These are phyloP conservation scores for Gordius sp. DNA, from an alignment of 2,888 invertebrate genomes.

Conservation along the genomic window DNA sequence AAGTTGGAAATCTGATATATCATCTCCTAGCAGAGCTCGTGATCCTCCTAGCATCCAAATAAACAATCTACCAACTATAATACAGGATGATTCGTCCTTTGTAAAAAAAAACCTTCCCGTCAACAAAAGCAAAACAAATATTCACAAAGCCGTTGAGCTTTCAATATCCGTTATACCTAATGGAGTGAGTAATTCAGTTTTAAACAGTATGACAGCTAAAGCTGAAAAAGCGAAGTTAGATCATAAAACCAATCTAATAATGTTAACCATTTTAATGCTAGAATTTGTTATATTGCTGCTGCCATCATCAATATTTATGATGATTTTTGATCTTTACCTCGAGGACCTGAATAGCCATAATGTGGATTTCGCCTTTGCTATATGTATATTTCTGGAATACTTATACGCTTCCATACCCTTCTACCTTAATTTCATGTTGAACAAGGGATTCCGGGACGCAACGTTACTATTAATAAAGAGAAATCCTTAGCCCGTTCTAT, in stretches of 20 bases:
- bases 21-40: no score
- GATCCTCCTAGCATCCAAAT: no score
- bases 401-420: background rate
- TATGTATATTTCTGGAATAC: background rate
- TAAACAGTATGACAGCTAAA: background rate
- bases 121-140: no score
- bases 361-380: background rate
- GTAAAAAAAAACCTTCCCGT: no score
- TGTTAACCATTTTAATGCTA: background rate
- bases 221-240: background rate
- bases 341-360: background rate
- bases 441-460: no score
- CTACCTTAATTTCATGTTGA: background rate
- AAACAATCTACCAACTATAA: no score
- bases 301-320: background rate
- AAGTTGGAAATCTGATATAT: background rate
- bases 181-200: no score
- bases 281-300: background rate
- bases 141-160: no score
- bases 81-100: no score
- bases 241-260: background rate
- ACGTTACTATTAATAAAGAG: no score
- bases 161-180: no score
- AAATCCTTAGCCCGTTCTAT: no score
- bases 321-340: background rate